Evolutionary conservation across 2,888 invertebrate species (phyloP), one percentile per base, ranked within the genome.

Genomic region (Lithophane socia): DNA sequence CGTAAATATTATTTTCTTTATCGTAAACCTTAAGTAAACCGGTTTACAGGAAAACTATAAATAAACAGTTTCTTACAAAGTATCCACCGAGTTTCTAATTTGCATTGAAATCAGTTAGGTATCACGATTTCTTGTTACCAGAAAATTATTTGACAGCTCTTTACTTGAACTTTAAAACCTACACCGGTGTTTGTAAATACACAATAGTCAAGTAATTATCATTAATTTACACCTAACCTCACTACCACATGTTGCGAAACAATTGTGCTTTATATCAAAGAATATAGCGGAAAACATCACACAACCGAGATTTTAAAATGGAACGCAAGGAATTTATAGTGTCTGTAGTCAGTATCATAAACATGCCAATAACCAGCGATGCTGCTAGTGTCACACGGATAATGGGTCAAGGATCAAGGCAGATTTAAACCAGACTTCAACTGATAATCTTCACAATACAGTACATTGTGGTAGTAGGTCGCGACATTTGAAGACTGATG

Each of bases 381-480:
- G 86, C 82, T 87, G 86, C 79, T 86, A 83, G 77, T 87, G 87
- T 89, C 88, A 85, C 87, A 82, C 63, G 75, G 64, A 79, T 90
- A 87, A 85, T 92, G 86, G 93, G 93, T 92, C 93, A 93, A 92
- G 93, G 93, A 89, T 90, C 84, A 81, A 82, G 73, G 84, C 82
- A 83, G 84, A 88, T 89, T 89, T 88, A 89, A 86, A 89, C 86
- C 86, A 74, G 69, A 80, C 79, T 82, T 52, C 69, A 76, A 80
- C 67, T 73, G 78, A 75, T 87, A 83, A 84, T 87, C 84, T 74
- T 71, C 78, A 65, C 72, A 80, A 73, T 70, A 75, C 68, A 79
- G 64, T 64, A 78, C 80, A 71, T 56, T 68, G 58, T 63, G 61
- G 80, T 52, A 71, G 60, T 71, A 56, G 67, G 63, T 80, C 73